Percentiles rank a stretch among this genome's conserved stretches.
phyloP scores from a whole-genome alignment of 37 sponge, comb jelly and placozoan species.

The Tethya wilhelma region DNA sequence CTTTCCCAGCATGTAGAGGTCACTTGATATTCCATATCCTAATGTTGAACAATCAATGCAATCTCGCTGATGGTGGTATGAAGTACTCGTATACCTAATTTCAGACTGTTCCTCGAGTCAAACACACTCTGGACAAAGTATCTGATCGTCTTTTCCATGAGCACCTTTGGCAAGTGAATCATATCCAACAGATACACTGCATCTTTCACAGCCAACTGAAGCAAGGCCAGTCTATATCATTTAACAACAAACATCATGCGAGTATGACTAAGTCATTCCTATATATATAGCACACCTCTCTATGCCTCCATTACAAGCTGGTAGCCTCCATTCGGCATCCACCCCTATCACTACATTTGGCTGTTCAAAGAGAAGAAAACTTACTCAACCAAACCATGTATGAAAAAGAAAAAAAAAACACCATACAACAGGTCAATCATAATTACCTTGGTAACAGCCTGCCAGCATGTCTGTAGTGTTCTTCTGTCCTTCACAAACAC shows the following conservation, averaged over 20 bases:
- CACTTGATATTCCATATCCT: slow-evolving; percentile 73
- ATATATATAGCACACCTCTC: slow-evolving; percentile 44
- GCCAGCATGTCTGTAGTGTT: background rate
- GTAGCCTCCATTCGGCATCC: slow-evolving; percentile 82
- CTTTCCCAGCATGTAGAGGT: slow-evolving; percentile 68
- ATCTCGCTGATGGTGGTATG: too few species aligned
- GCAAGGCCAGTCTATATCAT: slow-evolving; percentile 63
- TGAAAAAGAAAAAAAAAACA: slow-evolving; percentile 1
- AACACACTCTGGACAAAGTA: slow-evolving; percentile 51
- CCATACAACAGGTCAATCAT: background rate
- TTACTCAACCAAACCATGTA: background rate
- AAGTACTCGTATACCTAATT: slow-evolving; percentile 64
- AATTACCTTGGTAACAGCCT: slow-evolving; percentile 5
- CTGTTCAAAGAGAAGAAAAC: too few species aligned
- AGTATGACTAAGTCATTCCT: background rate
- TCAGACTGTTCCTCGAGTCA: slow-evolving; percentile 33
- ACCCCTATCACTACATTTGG: slow-evolving; percentile 52
- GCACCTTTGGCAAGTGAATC: slow-evolving; percentile 30
- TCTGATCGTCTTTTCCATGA: slow-evolving; percentile 35
- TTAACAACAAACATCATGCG: background rate
- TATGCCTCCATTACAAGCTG: slow-evolving; percentile 56
- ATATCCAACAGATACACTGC: slow-evolving; percentile 75
- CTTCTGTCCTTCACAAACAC: slow-evolving; percentile 18
- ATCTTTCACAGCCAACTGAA: slow-evolving; percentile 72
- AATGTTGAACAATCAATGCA: too few species aligned